Conservation (phyloP, 2,113 vertebrate genomes). For the Psittacus erithacus region DNA sequence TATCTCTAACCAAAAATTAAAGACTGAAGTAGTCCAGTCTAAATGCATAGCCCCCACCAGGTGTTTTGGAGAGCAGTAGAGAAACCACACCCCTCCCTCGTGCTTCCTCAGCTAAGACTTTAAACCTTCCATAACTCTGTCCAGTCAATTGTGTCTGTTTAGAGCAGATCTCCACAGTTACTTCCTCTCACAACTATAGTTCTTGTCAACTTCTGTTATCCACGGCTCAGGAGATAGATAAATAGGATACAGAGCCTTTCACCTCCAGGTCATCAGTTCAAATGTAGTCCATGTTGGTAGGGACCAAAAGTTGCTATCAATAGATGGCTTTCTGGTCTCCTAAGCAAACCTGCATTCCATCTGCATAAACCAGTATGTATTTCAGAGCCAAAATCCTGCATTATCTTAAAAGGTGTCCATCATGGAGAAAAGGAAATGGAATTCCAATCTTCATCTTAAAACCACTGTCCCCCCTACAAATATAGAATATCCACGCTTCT, state of each 20-base stretch:
- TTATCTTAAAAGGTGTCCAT: neutral
- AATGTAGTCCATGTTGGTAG: neutral
- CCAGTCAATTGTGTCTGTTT: neutral
- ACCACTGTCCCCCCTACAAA: neutral
- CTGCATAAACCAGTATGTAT: neutral
- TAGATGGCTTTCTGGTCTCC: neutral
- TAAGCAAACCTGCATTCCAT: neutral
- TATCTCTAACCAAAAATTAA: neutral
- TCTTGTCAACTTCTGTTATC: conserved; percentile 62
- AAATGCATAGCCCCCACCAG: neutral
- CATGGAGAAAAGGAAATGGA: neutral
- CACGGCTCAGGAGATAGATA: conserved; percentile 52
- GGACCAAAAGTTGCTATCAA: neutral
- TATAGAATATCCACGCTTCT: neutral
- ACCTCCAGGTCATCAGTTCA: conserved; percentile 55
- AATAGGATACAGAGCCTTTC: conserved; percentile 55
- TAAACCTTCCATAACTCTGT: neutral
- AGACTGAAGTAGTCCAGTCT: neutral
- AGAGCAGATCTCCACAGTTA: conserved; percentile 5
- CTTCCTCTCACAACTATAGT: conserved; percentile 26
- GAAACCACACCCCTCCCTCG: neutral
- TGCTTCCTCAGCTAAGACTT: neutral
- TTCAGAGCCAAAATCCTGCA: neutral
- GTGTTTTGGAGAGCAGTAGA: neutral
- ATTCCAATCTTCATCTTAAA: neutral